phyloP scores from a whole-genome alignment of 2,113 vertebrate species.

The Calidris pugnax region DNA sequence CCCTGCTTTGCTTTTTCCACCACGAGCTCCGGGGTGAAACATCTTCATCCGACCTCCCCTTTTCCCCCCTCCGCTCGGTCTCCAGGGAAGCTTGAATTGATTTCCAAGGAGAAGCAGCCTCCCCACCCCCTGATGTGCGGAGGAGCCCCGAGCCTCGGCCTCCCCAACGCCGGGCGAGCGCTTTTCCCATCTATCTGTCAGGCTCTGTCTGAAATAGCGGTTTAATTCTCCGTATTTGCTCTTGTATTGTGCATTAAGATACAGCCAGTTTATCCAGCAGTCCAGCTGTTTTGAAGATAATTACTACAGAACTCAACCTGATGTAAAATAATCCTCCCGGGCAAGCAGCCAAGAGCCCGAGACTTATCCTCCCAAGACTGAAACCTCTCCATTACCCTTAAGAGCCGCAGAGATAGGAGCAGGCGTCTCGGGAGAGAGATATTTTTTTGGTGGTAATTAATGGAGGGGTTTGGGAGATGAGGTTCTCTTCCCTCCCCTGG shows the following conservation, averaged over 20 bases:
- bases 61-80: accelerated
- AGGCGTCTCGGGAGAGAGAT: conserved; percentile 40
- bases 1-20: accelerated
- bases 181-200: conserved; percentile 2
- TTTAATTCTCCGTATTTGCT: conserved; percentile 75
- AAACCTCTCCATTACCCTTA: conserved; percentile 71
- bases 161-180: neutral
- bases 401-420: conserved; percentile 48
- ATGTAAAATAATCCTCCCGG: conserved; percentile 80
- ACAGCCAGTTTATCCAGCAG: conserved; percentile 76
- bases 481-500: neutral
- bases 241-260: conserved; percentile 68
- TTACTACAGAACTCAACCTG: conserved; percentile 79
- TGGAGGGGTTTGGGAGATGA: neutral
- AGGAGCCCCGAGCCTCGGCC: neutral
- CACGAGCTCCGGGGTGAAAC: neutral
- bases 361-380: conserved; percentile 66
- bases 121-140: neutral
- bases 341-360: conserved; percentile 68
- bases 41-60: neutral
- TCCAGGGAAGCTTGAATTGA: conserved; percentile 8
- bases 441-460: conserved; percentile 40
- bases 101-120: conserved; percentile 9
- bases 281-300: conserved; percentile 82
- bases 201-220: conserved; percentile 65